Percentiles rank a stretch among this genome's conserved stretches.
Evolutionary conservation across 2,113 vertebrate genomes (phyloP).

Genomic region (Tautogolabrus adspersus): DNA sequence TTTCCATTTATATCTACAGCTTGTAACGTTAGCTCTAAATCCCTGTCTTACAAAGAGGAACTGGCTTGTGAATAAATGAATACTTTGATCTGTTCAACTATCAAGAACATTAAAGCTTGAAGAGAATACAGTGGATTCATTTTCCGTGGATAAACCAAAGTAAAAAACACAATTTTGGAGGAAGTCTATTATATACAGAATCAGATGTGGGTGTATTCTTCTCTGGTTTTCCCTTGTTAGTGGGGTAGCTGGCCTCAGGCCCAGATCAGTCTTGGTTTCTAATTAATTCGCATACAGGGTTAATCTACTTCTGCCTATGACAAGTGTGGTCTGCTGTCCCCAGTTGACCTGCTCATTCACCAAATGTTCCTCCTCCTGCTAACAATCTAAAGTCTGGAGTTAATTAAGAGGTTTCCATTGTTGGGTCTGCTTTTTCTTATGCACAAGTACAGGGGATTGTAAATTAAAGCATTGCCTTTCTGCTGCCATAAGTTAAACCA

Average conservation of each 20-base stretch:
- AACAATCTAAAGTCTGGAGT: slow-evolving; percentile 41
- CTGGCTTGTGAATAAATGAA: background rate
- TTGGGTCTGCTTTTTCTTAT: slow-evolving; percentile 12
- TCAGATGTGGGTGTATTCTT: slow-evolving; percentile 4
- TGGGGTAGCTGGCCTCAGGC: slow-evolving; percentile 28
- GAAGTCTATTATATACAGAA: background rate
- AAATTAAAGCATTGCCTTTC: slow-evolving; percentile 5
- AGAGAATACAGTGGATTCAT: background rate
- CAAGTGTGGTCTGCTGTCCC: slow-evolving; percentile 40
- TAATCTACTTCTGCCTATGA: slow-evolving; percentile 40
- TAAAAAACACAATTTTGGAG: background rate
- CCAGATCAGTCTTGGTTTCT: slow-evolving; percentile 21
- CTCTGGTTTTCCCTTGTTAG: background rate
- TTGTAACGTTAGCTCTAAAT: too few species aligned
- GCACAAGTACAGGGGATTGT: background rate
- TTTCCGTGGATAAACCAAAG: background rate
- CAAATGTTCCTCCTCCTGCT: slow-evolving; percentile 28
- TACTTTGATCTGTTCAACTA: too few species aligned
- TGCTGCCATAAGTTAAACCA: background rate
- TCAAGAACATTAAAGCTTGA: background rate
- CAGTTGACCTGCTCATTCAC: slow-evolving; percentile 26
- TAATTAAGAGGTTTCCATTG: slow-evolving; percentile 52
- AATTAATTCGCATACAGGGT: slow-evolving; percentile 40
- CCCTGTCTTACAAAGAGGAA: too few species aligned
- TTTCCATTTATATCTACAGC: too few species aligned